These are phyloP conservation scores for Mizuhopecten yessoensis DNA, from an alignment of 1,140 invertebrate species.

Conservation along the genomic window DNA sequence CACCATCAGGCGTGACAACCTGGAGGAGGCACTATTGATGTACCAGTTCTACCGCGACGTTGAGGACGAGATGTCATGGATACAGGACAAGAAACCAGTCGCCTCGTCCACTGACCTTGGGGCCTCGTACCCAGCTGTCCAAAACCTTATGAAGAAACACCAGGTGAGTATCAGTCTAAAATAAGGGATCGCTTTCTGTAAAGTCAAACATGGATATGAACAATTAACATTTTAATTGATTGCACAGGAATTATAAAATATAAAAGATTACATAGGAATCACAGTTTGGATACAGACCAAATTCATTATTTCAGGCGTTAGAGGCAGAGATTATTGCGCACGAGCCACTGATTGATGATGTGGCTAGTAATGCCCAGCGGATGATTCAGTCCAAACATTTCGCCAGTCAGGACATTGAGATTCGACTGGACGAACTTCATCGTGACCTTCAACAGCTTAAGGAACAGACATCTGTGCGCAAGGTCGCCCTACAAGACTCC, in stretches of 20 bases:
- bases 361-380: constrained; percentile 93
- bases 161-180: constrained; percentile 89
- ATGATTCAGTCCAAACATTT: constrained; percentile 97
- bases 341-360: constrained; percentile 94
- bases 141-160: constrained; percentile 99
- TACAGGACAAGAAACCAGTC: constrained; percentile 98
- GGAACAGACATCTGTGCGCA: constrained; percentile 88
- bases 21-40: constrained; percentile 95
- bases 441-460: constrained; percentile 93
- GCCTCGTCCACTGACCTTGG: constrained; percentile 97
- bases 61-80: constrained; percentile 99
- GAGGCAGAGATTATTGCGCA: constrained; percentile 96
- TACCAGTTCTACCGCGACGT: constrained; percentile 98
- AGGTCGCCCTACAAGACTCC: constrained; percentile 98
- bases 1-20: constrained; percentile 85
- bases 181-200: no score
- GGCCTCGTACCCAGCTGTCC: constrained; percentile 96
- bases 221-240: no score
- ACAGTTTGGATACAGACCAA: not conserved
- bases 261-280: no score
- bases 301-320: constrained; percentile 70
- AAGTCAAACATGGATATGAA: no score
- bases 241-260: no score
- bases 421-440: constrained; percentile 90
- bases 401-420: constrained; percentile 94